Conservation (phyloP, 2,113 vertebrate species). For the Syrmaticus mikado region DNA sequence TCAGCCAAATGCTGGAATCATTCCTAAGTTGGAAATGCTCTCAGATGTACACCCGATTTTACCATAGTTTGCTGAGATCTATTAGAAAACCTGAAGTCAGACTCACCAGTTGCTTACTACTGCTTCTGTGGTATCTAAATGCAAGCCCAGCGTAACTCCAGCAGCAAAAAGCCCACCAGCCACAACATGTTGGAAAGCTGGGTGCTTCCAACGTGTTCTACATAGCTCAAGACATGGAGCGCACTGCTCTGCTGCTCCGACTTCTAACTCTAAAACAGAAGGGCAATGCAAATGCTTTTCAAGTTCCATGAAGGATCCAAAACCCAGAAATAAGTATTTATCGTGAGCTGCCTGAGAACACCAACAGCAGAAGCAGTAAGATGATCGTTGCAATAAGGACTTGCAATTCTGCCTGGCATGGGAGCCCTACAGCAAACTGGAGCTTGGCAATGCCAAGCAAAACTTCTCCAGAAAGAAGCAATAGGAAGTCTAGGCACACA, state of each 20-base stretch:
- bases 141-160: neutral
- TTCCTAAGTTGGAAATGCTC: neutral
- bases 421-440: neutral
- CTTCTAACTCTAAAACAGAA: neutral
- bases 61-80: neutral
- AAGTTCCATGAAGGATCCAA: neutral
- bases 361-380: neutral
- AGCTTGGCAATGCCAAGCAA: neutral
- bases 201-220: fast-evolving
- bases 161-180: neutral
- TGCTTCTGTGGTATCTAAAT: neutral
- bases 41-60: neutral
- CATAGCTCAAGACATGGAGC: neutral
- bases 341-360: neutral
- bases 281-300: neutral
- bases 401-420: neutral
- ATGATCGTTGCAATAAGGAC: neutral
- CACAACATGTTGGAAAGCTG: fast-evolving
- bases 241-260: neutral
- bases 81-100: neutral
- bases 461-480: neutral
- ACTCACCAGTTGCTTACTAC: neutral
- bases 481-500: neutral
- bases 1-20: conserved; percentile 12
- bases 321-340: neutral